These are phyloP conservation scores for Elgaria multicarinata DNA, from an alignment of 2,113 vertebrate genomes.

Conservation along the genomic window DNA sequence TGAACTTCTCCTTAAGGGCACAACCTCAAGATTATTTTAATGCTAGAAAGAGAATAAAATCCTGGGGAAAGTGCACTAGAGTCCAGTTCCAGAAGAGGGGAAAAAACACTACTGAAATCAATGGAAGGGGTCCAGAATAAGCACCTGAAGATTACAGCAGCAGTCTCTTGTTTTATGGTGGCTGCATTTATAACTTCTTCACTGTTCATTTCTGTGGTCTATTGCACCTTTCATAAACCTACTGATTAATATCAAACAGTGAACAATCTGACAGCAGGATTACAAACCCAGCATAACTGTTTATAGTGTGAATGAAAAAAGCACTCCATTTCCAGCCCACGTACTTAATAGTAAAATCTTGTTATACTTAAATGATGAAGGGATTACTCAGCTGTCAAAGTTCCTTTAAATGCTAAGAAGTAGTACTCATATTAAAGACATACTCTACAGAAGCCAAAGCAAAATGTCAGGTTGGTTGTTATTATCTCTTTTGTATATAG, in stretches of 20 bases:
- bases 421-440: conserved; percentile 77
- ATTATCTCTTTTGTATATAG: conserved; percentile 69
- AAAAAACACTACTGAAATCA: neutral
- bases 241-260: conserved; percentile 87
- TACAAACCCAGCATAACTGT: conserved; percentile 85
- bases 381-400: conserved; percentile 83
- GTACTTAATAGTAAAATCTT: conserved; percentile 83
- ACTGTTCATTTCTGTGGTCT: conserved; percentile 73
- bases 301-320: conserved; percentile 84
- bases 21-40: neutral
- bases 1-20: conserved; percentile 3
- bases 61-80: neutral
- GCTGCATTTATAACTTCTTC: conserved; percentile 76
- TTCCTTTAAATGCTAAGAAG: conserved; percentile 79
- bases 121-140: neutral
- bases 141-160: conserved; percentile 31
- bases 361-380: conserved; percentile 81
- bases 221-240: conserved; percentile 82
- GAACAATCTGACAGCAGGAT: conserved; percentile 83
- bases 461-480: conserved; percentile 71
- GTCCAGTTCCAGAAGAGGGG: neutral
- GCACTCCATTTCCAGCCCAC: conserved; percentile 78
- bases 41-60: conserved; percentile 8
- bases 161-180: conserved; percentile 67
- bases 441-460: conserved; percentile 70